Percentiles rank a stretch among this genome's conserved stretches.
Evolutionary conservation across 2,113 vertebrate genomes (phyloP).

Genomic region (Azemiops feae): DNA sequence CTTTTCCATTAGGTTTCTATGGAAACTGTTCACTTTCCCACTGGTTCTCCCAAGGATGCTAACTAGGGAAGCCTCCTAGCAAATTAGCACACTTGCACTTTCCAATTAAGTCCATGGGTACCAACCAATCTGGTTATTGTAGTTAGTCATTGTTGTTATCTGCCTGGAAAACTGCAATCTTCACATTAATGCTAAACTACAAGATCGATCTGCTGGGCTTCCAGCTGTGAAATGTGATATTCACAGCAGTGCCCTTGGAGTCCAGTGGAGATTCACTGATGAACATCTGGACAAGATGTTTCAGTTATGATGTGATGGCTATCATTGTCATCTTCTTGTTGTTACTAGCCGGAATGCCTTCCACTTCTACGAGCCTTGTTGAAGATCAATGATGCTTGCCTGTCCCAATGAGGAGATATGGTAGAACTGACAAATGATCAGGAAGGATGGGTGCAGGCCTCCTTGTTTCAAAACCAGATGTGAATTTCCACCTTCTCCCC

Average conservation of each 20-base stretch:
- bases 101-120: not conserved
- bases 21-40: conserved; percentile 37
- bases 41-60: conserved; percentile 27
- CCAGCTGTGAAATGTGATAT: not conserved
- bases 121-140: not conserved
- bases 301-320: no score
- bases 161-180: not conserved
- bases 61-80: conserved; percentile 24
- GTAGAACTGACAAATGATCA: not conserved
- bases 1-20: conserved; percentile 40
- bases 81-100: not conserved
- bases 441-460: not conserved
- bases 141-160: conserved; percentile 29
- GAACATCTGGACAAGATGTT: not conserved
- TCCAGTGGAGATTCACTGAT: not conserved
- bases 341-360: not conserved
- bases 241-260: accelerated
- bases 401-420: not conserved
- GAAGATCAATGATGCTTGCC: not conserved
- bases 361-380: not conserved
- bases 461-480: not conserved
- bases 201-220: not conserved
- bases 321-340: not conserved
- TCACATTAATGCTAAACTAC: not conserved
- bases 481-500: not conserved